Base-by-base conservation (phyloP, 2,797 vertebrate species). In the Enteromius trimaculatus region DNA sequence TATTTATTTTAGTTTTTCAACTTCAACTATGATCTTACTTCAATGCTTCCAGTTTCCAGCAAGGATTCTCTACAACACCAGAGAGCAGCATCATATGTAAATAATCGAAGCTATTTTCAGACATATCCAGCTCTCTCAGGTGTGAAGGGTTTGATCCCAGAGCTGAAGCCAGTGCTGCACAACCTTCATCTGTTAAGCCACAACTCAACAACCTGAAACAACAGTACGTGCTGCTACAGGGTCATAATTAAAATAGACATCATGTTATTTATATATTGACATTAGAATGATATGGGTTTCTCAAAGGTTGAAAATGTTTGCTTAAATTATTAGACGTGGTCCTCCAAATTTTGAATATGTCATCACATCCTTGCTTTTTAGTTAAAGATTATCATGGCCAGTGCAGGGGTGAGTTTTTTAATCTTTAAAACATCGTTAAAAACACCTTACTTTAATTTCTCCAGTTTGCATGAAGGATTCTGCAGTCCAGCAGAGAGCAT, bases 381-480 rank as follows among this genome's bases (percentile, higher is more conserved):
- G 58, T 13, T 62, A 1, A 29, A 26, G 4, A 62, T 39, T 26
- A 62, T 16, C 23, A 16, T 29, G 23, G 26, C 13, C 60, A 62
- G 60, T 16, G 0, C 23, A 26, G 5, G 26, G 11, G 60, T 31
- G 4, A 14, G 23, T 26, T 64, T 53, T 53, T 2, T 3, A 64
- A 64, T 31, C 14, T 55, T n/a, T 55, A 55, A 55, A 55, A 64
- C 3, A 3, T n/a, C n/a, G n/a, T n/a, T n/a, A n/a, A n/a, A n/a
- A n/a, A n/a, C n/a, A 69, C 14, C 66, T 70, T 44, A 70, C 68
- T 44, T 70, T 11, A 70, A n/a, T 70, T 70, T 70, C 68, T 44
- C 68, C 11, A 70, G 21, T 26, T 44, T 70, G 68, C 39, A 70
- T 42, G 5, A 70, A 44, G 68, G n/a, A 70, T 70, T 70, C n/a